phyloP scores from a whole-genome alignment of 2,797 vertebrate species.

The Chromis chromis region DNA sequence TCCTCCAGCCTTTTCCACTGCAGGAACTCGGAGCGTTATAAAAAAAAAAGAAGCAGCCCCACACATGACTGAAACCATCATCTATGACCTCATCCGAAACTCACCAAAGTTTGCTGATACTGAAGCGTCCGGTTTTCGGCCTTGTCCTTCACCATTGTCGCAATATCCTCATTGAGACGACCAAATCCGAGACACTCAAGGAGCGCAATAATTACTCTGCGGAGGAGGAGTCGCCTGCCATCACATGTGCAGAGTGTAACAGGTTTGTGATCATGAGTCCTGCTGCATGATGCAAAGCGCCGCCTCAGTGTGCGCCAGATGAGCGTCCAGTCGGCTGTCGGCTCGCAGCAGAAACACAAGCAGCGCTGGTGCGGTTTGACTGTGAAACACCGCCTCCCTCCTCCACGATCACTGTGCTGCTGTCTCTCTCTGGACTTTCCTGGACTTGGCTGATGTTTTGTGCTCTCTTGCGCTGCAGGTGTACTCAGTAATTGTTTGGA shows the following conservation, averaged over 20 bases:
- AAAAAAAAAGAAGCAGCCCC: not conserved
- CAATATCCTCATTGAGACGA: constrained; percentile 67
- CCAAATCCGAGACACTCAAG: constrained; percentile 23
- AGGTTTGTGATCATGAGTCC: constrained; percentile 54
- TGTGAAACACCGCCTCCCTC: constrained; percentile 72
- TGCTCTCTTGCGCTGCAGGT: constrained; percentile 28
- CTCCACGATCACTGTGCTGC: constrained; percentile 42
- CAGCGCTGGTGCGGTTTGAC: constrained; percentile 58
- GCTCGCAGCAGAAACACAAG: constrained; percentile 54
- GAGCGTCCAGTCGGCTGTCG: constrained; percentile 54
- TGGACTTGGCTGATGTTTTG: constrained; percentile 38
- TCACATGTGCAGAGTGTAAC: constrained; percentile 67
- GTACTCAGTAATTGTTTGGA: constrained; percentile 10
- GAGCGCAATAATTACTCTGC: constrained; percentile 47
- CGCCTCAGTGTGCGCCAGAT: constrained; percentile 44
- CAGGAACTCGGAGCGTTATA: no score
- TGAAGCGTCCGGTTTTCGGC: constrained; percentile 79
- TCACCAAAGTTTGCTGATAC: constrained; percentile 88
- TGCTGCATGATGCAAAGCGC: constrained; percentile 52
- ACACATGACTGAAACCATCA: constrained; percentile 28
- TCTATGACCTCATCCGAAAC: constrained; percentile 58
- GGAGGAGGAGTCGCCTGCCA: constrained; percentile 40
- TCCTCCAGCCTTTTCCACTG: no score
- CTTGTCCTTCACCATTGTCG: constrained; percentile 82
- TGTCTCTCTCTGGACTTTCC: constrained; percentile 49